A percentile compares a stretch with the other conserved stretches of the same genome.
These are phyloP conservation scores for Pegoplata infirma DNA, from an alignment of 2,888 invertebrate genomes.

Conservation along the genomic window DNA sequence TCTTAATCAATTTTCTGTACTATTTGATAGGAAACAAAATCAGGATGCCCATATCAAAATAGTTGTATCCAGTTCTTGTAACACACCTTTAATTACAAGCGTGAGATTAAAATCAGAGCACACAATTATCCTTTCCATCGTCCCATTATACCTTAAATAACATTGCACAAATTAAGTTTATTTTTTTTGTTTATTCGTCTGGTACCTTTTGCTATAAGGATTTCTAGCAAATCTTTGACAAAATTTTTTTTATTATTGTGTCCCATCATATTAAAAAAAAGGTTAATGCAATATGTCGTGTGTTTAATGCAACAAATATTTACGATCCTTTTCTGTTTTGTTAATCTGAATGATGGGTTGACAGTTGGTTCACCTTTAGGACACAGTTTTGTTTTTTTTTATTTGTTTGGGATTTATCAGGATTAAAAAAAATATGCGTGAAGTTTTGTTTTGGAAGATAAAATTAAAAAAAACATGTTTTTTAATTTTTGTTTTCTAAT, in stretches of 20 bases:
- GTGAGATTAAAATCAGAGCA: slow-evolving; percentile 68
- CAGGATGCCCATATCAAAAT: slow-evolving; percentile 12
- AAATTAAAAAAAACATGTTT: background rate
- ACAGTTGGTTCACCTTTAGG: slow-evolving; percentile 6
- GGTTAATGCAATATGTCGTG: slow-evolving; percentile 15
- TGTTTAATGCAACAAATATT: slow-evolving; percentile 13
- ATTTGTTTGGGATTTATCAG: slow-evolving; percentile 32
- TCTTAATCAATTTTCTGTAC: too few relatives aligned
- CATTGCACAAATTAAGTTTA: slow-evolving; percentile 10
- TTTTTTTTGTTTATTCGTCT: background rate
- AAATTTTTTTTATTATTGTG: background rate
- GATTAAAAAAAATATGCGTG: slow-evolving; percentile 24
- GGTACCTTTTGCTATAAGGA: background rate
- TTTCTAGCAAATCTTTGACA: background rate
- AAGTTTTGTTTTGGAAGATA: background rate
- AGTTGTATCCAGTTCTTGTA: slow-evolving; percentile 7
- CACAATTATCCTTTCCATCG: background rate
- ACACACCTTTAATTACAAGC: slow-evolving; percentile 68
- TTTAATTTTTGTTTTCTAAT: background rate
- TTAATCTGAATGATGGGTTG: slow-evolving; percentile 5
- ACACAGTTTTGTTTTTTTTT: slow-evolving; percentile 7
- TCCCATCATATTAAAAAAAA: background rate
- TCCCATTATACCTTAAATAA: background rate
- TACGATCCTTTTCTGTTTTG: background rate
- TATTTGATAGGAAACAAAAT: background rate